These are phyloP conservation scores for Chanos chanos DNA, from an alignment of 2,797 vertebrate genomes.

Conservation along the genomic window DNA sequence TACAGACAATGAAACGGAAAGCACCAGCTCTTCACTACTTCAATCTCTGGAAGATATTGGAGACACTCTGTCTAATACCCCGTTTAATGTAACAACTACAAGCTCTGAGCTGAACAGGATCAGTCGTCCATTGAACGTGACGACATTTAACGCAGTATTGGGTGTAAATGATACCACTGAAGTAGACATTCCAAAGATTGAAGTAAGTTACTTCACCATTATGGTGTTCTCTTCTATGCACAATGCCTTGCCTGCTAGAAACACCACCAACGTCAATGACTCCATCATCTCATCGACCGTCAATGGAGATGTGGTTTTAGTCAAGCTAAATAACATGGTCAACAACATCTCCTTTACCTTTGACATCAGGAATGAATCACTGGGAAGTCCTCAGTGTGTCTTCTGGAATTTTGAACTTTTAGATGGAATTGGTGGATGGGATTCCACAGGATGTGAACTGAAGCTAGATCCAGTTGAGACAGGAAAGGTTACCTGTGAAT, in stretches of 20 bases:
- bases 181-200: constrained; percentile 54
- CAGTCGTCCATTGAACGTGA: neutral
- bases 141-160: constrained; percentile 26
- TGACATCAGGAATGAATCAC: constrained; percentile 47
- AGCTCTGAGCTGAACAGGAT: constrained; percentile 61
- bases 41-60: constrained; percentile 69
- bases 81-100: constrained; percentile 40
- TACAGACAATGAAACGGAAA: constrained; percentile 22
- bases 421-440: too few species aligned
- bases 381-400: constrained; percentile 70
- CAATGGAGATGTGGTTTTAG: constrained; percentile 74
- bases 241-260: constrained; percentile 60
- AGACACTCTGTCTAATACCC: neutral
- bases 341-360: constrained; percentile 71
- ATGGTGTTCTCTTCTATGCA: constrained; percentile 72
- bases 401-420: constrained; percentile 85
- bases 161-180: constrained; percentile 56
- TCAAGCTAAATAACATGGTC: constrained; percentile 54
- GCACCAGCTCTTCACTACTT: too few species aligned
- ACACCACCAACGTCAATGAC: neutral
- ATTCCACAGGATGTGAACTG: too few species aligned
- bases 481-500: too few species aligned
- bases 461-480: constrained; percentile 22
- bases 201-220: constrained; percentile 60
- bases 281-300: neutral